Base-by-base conservation (phyloP, 1,140 invertebrate genomes). In the Dolichoris vasculosae region DNA sequence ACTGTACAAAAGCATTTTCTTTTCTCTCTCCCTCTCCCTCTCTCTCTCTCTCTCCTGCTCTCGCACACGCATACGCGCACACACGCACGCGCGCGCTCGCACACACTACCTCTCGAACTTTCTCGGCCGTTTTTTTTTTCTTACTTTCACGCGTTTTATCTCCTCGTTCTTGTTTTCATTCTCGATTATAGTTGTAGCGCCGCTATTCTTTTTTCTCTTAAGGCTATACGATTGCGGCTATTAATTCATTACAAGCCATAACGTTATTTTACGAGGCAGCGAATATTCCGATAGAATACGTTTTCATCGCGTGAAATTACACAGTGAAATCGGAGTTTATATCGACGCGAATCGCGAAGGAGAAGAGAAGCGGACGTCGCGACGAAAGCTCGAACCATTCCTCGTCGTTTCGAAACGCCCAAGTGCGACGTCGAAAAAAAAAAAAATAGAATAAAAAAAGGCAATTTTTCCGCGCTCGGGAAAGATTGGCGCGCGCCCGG, bases 211-310 rank as follows among this genome's bases (percentile, higher is more conserved):
- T 48, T 67, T 80, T 80, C 38, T 46, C 23, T 80, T 67, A 80
- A 26, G 59, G 26, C 32, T 67, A 63, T 32, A 40, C 43, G 64
- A 71, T 82, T 82, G 64, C 30, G 64, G 55, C 80, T 67, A 82
- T 82, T 82, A 82, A 82, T 82, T 82, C 80, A 82, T 82, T 82
- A 82, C 59, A 59, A 64, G 59, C 63, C 40, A 46, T 80, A 80
- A 80, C 55, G n/a, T 40, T 80, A 80, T 32, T 80, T 80, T 80
- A 80, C n/a, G 78, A 80, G 13, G 23, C 38, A 46, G 78, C 55
- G 30, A 63, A 40, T n/a, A 79, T 63, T 30, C 51, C 3, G 13
- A 38, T 30, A 13, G 77, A 40, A 59, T 35, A 77, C 75, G 55
- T 46, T 77, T 77, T 77, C 55, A 55, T 77, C 26, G 15, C 75